These are phyloP conservation scores for Dinoponera quadriceps DNA, from an alignment of 1,140 invertebrate genomes.

Conservation along the genomic window DNA sequence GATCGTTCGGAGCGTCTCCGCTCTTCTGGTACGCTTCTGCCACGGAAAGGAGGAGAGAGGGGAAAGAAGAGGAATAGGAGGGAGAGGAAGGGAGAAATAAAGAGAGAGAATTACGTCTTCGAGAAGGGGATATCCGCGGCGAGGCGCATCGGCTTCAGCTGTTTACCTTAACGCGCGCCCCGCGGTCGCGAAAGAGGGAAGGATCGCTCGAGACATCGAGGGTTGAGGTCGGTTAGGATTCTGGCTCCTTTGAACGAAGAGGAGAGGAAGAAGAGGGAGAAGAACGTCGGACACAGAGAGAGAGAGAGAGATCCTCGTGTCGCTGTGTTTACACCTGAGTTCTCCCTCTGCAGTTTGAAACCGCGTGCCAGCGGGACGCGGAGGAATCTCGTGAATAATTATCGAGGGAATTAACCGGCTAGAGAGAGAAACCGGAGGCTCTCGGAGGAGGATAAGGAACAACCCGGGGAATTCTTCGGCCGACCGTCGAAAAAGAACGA, in stretches of 20 bases:
- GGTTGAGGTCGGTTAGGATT: neutral
- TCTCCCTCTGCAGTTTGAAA: too few relatives aligned
- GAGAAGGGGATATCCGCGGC: conserved; percentile 13
- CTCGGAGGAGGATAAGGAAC: too few relatives aligned
- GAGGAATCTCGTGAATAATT: neutral
- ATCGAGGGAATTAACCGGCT: neutral
- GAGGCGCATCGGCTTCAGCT: neutral
- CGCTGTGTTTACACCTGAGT: neutral
- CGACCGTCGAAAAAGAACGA: too few relatives aligned
- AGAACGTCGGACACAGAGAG: neutral
- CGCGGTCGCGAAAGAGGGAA: conserved; percentile 6
- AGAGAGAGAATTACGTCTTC: neutral
- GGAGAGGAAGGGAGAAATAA: too few relatives aligned
- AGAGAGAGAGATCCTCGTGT: neutral
- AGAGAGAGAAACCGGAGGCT: neutral
- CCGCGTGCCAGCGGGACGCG: neutral
- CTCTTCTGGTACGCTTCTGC: neutral
- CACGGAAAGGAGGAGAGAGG: too few relatives aligned
- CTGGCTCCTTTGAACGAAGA: too few relatives aligned
- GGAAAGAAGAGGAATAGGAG: too few relatives aligned
- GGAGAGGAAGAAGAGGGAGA: neutral
- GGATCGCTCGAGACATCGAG: conserved; percentile 5
- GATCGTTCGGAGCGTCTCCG: neutral
- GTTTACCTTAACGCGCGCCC: conserved; percentile 15
- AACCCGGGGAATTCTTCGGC: too few relatives aligned